Percentiles rank a stretch among this genome's conserved stretches.
Evolutionary conservation across 2,797 vertebrate species (phyloP).

Genomic region (Heteromormyrus szaboi): DNA sequence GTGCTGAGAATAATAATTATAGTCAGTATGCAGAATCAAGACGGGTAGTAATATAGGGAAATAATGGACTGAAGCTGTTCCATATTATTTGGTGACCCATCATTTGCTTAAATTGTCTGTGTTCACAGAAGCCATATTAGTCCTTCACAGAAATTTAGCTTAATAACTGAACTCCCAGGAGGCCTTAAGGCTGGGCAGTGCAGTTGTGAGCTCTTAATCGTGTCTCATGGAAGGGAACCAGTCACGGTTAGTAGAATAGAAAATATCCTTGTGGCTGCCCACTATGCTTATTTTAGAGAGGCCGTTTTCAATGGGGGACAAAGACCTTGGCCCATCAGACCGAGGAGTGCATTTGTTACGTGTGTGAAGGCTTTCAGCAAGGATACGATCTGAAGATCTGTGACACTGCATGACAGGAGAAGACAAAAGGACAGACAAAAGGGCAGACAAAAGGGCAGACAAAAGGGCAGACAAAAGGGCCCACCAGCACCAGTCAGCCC

Average conservation of each 20-base stretch:
- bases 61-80: background rate
- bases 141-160: constrained; percentile 1
- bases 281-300: background rate
- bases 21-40: background rate
- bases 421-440: background rate
- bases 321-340: background rate
- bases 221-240: background rate
- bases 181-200: background rate
- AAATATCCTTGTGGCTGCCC: background rate
- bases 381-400: background rate
- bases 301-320: background rate
- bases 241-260: background rate
- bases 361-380: background rate
- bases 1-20: background rate
- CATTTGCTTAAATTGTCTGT: constrained; percentile 4
- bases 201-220: constrained; percentile 5
- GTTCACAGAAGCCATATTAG: constrained; percentile 8
- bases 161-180: constrained; percentile 7
- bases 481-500: background rate
- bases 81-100: background rate
- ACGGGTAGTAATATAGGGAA: background rate
- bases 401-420: background rate
- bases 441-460: background rate
- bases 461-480: background rate
- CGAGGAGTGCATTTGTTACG: background rate